Conservation (phyloP, 2,888 invertebrate species). For the Mechanitis messenoides region DNA sequence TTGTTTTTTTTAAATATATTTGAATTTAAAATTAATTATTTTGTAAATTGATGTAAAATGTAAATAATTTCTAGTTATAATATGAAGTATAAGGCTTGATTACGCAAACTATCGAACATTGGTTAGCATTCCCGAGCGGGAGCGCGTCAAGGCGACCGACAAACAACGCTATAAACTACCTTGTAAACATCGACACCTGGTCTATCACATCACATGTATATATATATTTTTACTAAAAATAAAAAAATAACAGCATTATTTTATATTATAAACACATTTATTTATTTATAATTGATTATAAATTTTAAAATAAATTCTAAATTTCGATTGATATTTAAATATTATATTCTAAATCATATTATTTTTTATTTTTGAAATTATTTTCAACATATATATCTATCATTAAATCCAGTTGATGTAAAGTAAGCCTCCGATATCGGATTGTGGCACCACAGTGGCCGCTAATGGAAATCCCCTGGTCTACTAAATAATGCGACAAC, state of each 20-base stretch:
- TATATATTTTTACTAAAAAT: background rate
- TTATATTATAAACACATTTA: too few relatives aligned
- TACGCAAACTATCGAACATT: background rate
- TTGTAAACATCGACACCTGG: slow-evolving; percentile 28
- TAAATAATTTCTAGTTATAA: slow-evolving; percentile 2
- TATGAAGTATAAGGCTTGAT: background rate
- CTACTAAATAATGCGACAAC: slow-evolving; percentile 25
- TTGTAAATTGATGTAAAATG: background rate
- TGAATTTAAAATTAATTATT: too few relatives aligned
- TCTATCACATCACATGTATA: slow-evolving; percentile 22
- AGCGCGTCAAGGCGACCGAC: slow-evolving; percentile 35
- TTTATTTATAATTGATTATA: too few relatives aligned
- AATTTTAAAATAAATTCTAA: too few relatives aligned
- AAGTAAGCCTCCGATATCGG: slow-evolving; percentile 21
- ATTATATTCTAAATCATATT: too few relatives aligned
- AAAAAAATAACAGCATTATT: background rate
- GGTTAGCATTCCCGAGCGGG: slow-evolving; percentile 12
- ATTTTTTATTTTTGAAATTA: too few relatives aligned
- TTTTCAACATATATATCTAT: too few relatives aligned
- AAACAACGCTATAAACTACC: slow-evolving; percentile 33
- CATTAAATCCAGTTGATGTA: slow-evolving; percentile 8
- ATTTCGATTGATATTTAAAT: too few relatives aligned
- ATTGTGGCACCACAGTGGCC: slow-evolving; percentile 23
- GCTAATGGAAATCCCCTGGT: slow-evolving; percentile 29
- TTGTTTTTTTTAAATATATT: too few relatives aligned